Percentiles rank a stretch among this genome's conserved stretches.
phyloP scores from a whole-genome alignment of 1,140 invertebrate genomes.

The Hesperophylax magnus region DNA sequence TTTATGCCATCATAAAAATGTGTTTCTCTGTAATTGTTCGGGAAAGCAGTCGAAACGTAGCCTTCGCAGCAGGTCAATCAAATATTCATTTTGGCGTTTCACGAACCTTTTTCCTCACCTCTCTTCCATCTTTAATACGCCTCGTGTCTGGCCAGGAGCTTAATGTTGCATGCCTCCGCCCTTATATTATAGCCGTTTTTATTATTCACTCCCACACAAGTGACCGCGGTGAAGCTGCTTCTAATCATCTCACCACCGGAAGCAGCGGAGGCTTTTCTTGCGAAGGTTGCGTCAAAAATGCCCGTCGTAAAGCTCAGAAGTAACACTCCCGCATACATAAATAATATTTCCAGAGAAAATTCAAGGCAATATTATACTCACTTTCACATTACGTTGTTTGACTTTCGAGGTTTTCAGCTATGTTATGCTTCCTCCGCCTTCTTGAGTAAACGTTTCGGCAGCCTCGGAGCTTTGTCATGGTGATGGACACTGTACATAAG shows the following conservation, averaged over 20 bases:
- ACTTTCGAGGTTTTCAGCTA: no score
- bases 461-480: no score
- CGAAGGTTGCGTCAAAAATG: no score
- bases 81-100: constrained; percentile 39
- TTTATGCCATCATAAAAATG: constrained; percentile 46
- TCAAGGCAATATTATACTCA: no score
- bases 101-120: not conserved
- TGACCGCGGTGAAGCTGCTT: constrained; percentile 12
- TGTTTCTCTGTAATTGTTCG: constrained; percentile 46
- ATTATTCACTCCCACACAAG: constrained; percentile 28
- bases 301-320: not conserved
- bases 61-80: constrained; percentile 37
- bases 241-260: not conserved
- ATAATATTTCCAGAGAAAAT: not conserved
- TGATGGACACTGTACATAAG: no score
- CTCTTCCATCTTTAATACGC: constrained; percentile 29
- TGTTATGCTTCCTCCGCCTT: no score
- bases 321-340: not conserved
- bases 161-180: constrained; percentile 30
- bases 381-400: no score
- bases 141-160: constrained; percentile 26
- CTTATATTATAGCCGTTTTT: constrained; percentile 25
- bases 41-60: constrained; percentile 37
- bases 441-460: no score
- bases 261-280: no score